Evolutionary conservation across 2,113 vertebrate genomes (phyloP), one percentile per base, ranked within the genome.

Genomic region (Stegostoma tigrinum): DNA sequence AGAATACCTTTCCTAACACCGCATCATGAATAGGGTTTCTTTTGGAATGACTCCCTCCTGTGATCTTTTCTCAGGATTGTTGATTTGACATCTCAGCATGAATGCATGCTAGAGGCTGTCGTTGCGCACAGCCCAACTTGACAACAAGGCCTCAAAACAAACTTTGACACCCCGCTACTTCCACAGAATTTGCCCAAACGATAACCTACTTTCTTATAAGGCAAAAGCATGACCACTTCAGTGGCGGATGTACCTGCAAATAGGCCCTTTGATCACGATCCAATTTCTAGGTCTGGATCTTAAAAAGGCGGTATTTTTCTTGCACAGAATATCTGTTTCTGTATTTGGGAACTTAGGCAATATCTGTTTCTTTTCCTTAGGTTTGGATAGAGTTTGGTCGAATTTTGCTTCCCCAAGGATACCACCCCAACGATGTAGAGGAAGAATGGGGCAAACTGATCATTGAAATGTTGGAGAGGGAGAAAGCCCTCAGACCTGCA

Each of bases 381-480:
- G 98, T 98, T 0, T 99, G 99, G 99, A 99, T 99, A 85, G 99
- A 99, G 96, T 99, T 99, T 96, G 99, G 99, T 23, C 98, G 99
- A 23, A 97, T 99, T 96, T 99, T 99, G 96, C 97, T 99, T 96
- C 98, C 99, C 95, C 98, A 98, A 96, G 99, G 98, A 66, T 98
- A 98, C 96, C 99, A 99, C 96, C 99, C 99, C 89, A 99, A 99
- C 0, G 98, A 99, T 23, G 97, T 99, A 96, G 99, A 99, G 96
- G 99, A 99, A 97, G 98, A 99, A 70, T 99, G 99, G 99, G 99
- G 99, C 38, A 99, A 99, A 96, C 98, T 99, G 96, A 99, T 99
- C 97, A 97, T 99, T 48, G 99, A 99, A 97, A 99, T 99, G 99
- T 97, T 99, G 96, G 99, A 99, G 96, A 97, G 98, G 0, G 99